phyloP scores from a whole-genome alignment of 2,797 vertebrate genomes.

The Pteropus rufus region DNA sequence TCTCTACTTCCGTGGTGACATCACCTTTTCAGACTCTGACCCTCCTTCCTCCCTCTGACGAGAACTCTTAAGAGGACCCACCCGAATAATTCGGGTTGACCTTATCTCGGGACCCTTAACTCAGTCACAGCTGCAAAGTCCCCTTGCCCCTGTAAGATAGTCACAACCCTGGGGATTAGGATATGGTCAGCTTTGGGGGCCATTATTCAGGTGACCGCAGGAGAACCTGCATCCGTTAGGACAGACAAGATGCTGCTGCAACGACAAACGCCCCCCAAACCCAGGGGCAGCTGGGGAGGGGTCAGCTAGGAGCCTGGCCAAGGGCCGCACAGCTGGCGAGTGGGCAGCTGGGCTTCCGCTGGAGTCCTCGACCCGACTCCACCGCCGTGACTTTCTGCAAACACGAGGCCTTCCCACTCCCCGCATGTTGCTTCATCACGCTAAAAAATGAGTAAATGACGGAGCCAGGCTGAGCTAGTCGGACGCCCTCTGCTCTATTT shows the following conservation, averaged over 20 bases:
- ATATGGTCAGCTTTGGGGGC: not conserved
- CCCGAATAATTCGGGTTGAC: not conserved
- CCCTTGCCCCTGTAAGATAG: not conserved
- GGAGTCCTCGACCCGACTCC: fast-evolving
- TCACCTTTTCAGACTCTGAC: not conserved
- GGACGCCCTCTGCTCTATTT: not conserved
- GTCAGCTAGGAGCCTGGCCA: not conserved
- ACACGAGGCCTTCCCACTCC: fast-evolving
- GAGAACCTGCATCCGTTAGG: not conserved
- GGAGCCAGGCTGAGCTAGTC: not conserved
- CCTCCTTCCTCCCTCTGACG: not conserved
- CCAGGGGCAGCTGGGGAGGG: not conserved
- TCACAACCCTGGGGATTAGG: not conserved
- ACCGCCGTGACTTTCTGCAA: not conserved
- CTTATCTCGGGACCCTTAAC: not conserved
- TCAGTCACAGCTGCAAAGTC: not conserved
- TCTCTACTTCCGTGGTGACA: not conserved
- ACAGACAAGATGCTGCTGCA: not conserved
- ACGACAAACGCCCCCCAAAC: not conserved
- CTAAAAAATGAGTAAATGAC: not conserved
- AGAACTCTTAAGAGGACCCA: not conserved
- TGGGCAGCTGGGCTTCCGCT: not conserved
- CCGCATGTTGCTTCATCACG: not conserved
- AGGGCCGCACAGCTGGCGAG: not conserved
- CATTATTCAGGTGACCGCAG: not conserved